Base-by-base conservation (phyloP, 2,888 invertebrate genomes). In the Eupithecia abbreviata region DNA sequence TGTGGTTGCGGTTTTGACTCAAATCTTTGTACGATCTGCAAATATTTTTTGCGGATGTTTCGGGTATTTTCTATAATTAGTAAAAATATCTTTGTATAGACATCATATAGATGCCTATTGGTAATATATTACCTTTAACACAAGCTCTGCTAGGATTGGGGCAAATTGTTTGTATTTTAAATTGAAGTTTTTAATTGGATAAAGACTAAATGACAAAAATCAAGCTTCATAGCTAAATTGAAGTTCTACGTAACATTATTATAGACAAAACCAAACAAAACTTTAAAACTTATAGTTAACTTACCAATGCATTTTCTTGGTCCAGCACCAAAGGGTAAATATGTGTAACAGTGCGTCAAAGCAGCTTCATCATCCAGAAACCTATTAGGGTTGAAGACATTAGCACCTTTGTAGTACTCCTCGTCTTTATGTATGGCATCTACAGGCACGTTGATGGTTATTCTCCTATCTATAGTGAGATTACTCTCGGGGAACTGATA, bases 251-350 rank as follows among this genome's bases (percentile, higher is more conserved):
- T 62, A 10, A 62, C 30, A 12, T 30, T 12, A 62, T 62, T 30
- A 30, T 18, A 30, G 62, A 62, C 10, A 51, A 51, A 51, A 51
- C 15, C 6, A 47, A 15, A n/a, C n/a, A 47, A 47, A 10, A 47
- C 1, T 12, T 30, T 58, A 1, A 58, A 58, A 62, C 2, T 2
- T 15, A 45, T 13, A 69, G 18, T 1, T 47, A 49, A 85, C 92
- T 91, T 85, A 95, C 94, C 94, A 80, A 93, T 85, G 82, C 94
- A 95, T 87, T 91, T 93, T 75, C 93, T 91, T 45, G 94, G 93
- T 68, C 95, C 95, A 15, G 89, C 90, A 58, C 95, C 94, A 82
- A 93, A 95, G 6, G 95, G 93, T 73, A 94, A 84, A 84, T 89
- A 94, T 0, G 90, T 83, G 77, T 88, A 90, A 71, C 88, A 86